Base-by-base conservation (phyloP, 2,113 vertebrate species). In the Amazona vittata region DNA sequence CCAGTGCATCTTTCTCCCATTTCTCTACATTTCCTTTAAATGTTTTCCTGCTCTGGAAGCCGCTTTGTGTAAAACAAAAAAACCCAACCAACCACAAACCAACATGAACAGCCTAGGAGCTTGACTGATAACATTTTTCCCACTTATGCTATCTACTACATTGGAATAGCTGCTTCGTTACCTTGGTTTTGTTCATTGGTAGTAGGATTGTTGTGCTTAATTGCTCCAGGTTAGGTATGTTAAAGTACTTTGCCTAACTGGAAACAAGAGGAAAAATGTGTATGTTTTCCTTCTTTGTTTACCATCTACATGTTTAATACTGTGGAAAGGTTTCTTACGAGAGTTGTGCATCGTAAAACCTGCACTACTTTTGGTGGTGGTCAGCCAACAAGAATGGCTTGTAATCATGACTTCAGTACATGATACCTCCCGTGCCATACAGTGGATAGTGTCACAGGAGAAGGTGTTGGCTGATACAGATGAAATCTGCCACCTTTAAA, bases 291-390 rank as follows among this genome's bases (percentile, higher is more conserved):
- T 16, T 44, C 2, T 59, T 12, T 46, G 6, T 49, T 78, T 90
- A 9, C 35, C 11, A 33, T 15, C 20, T 52, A 4, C 2, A 1
- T 53, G 12, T 47, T 86, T 12, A 79, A 21, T 77, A 12, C 8
- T 49, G 26, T 31, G 31, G 29, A 62, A 57, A 79, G 16, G 11
- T 5, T 81, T 60, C 83, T 88, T 35, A 3, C 6, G 10, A 4
- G 63, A n/a, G 15, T 5, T 6, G 2, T 4, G 5, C 18, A 6
- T 57, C 7, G 3, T n/a, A 63, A 80, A 63, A 50, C 37, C 18
- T 39, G 7, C 3, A 0, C 9, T 53, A 21, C 0, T 69, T 75
- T 71, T 12, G 1, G 2, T 68, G 47, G 5, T 83, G 44, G 9
- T 52, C 47, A 52, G 20, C 24, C 35, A 64, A 4, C 11, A 60